These are phyloP conservation scores for Muscicapa striata DNA, from an alignment of 2,797 vertebrate genomes.

Conservation along the genomic window DNA sequence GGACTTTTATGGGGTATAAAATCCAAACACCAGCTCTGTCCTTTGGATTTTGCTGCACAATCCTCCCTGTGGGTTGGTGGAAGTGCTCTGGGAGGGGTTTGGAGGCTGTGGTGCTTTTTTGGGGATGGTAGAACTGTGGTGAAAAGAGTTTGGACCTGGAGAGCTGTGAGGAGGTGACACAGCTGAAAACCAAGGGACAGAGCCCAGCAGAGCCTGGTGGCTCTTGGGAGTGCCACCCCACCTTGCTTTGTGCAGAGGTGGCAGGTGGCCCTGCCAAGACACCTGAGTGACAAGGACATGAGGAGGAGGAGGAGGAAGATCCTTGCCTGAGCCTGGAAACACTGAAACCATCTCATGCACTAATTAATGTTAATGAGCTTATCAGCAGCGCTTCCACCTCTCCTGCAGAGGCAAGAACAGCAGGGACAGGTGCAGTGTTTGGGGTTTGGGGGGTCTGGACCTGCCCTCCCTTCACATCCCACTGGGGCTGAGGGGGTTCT, in stretches of 20 bases:
- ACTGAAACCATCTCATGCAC: background rate
- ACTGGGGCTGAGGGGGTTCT: accelerated
- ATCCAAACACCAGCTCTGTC: background rate
- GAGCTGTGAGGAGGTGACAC: background rate
- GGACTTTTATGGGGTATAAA: background rate
- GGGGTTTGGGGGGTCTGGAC: background rate
- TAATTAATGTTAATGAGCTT: background rate
- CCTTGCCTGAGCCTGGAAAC: accelerated
- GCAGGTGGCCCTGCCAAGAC: too few relatives aligned
- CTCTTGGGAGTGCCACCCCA: too few relatives aligned
- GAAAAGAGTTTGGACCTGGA: background rate
- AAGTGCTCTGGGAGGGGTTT: background rate
- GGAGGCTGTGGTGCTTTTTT: background rate
- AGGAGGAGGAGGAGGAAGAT: background rate
- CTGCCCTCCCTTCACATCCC: accelerated
- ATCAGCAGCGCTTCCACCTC: background rate
- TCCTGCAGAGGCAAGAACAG: background rate
- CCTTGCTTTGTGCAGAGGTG: background rate
- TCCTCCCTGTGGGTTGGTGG: background rate
- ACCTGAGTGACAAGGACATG: background rate
- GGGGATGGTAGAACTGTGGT: background rate
- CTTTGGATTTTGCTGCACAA: background rate
- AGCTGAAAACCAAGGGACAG: background rate
- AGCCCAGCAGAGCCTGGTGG: background rate
- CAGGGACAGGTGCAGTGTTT: background rate